Evolutionary conservation across 2,797 vertebrate species (phyloP), one percentile per base, ranked within the genome.

Genomic region (Buceros bicornis): DNA sequence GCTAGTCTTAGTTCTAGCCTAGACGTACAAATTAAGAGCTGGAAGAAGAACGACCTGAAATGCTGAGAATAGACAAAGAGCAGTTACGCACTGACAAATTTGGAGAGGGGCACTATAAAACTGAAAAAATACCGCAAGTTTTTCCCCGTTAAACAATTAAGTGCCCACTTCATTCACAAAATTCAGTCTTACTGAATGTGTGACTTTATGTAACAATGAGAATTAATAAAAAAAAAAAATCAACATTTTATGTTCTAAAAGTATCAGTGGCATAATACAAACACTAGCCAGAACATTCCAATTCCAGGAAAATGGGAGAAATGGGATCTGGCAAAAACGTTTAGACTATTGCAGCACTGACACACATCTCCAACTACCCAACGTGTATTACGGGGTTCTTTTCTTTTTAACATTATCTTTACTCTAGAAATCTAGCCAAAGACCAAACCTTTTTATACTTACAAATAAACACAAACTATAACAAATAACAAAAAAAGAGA

Each of bases 301-400:
- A 31, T 91, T 97, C 88, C 92, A 97, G 94, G 89, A 97, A 97
- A 97, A 94, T 62, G 48, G 91, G 50, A 92, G 82, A 95, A 95
- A 93, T 11, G 16, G 62, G 95, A 95, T 57, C 91, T 87, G 70
- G 79, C 73, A 93, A 94, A 93, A 78, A 87, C 24, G 66, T 50
- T 95, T 89, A 94, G 92, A 81, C 48, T 85, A 66, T 33, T 81
- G 64, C 76, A 95, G 25, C 62, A 92, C 71, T 91, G 87, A 65
- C 31, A 93, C 29, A 77, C n/a, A 83, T 89, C 56, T 87, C 80
- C 64, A 94, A 87, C 53, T 53, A 91, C 15, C n/a, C 53, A 85
- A 20, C 13, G 66, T 37, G 66, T 11, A 78, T 19, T 35, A 37
- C 72, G 31, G 31, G 7, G 7, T 15, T 56, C 19, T 25, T 22